Conservation (phyloP, 2,888 invertebrate species). For the Tromatobia lineatoria region DNA sequence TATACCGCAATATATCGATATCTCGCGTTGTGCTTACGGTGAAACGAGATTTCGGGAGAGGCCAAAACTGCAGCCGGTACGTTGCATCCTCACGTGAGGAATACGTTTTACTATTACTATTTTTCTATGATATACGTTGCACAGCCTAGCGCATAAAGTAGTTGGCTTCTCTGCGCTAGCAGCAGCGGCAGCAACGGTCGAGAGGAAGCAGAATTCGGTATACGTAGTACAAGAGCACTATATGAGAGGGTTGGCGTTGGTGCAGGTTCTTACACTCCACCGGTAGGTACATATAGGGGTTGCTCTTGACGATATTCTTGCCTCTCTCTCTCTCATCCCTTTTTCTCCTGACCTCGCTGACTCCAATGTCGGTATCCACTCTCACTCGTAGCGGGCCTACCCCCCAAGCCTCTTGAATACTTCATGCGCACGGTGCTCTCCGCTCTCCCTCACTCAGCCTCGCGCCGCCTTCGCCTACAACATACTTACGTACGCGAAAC, state of each 20-base stretch:
- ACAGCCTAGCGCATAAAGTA: conserved; percentile 4
- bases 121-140: conserved; percentile 6
- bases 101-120: conserved; percentile 38
- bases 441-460: conserved; percentile 28
- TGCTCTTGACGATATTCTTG: conserved; percentile 29
- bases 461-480: conserved; percentile 32
- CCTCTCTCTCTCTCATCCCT: conserved; percentile 9
- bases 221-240: conserved; percentile 18
- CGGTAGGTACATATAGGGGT: conserved; percentile 36
- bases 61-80: conserved; percentile 45
- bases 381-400: conserved; percentile 69
- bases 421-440: conserved; percentile 72
- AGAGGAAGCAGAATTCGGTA: conserved; percentile 42
- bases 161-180: conserved; percentile 15
- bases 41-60: conserved; percentile 64
- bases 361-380: conserved; percentile 70
- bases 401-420: conserved; percentile 77
- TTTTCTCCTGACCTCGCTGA: conserved; percentile 61
- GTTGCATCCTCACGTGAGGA: not conserved
- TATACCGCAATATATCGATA: conserved; percentile 23
- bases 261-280: conserved; percentile 55
- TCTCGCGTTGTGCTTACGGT: conserved; percentile 39
- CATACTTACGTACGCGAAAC: conserved; percentile 58
- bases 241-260: conserved; percentile 34
- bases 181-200: not conserved